These are phyloP conservation scores for Ceyx margarethae DNA, from an alignment of 2,113 vertebrate species.

Conservation along the genomic window DNA sequence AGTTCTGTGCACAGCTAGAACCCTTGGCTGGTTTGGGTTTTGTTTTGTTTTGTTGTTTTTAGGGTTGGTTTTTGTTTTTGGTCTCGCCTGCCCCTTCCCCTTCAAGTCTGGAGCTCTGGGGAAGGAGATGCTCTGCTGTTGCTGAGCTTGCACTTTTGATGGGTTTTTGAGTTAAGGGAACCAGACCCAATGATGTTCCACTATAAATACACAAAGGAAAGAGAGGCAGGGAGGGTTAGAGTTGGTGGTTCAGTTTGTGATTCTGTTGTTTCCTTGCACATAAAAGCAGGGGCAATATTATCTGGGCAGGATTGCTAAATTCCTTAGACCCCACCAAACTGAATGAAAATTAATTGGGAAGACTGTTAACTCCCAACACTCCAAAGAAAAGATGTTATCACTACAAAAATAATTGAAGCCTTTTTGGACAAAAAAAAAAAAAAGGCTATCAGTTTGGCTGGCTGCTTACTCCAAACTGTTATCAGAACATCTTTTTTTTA, in stretches of 20 bases:
- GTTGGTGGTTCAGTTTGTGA: neutral
- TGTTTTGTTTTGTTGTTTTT: neutral
- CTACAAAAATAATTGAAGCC: neutral
- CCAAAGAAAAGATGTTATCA: neutral
- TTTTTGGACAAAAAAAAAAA: neutral
- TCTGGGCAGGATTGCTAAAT: neutral
- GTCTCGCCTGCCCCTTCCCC: neutral
- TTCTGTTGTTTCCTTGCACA: neutral
- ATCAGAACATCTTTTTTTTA: neutral
- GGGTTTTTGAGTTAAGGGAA: neutral
- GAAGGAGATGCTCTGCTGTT: constrained; percentile 7
- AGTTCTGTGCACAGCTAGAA: neutral
- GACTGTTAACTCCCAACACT: neutral
- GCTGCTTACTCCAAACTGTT: constrained; percentile 9
- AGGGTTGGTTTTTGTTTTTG: neutral
- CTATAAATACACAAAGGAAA: neutral
- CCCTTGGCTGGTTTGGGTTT: neutral
- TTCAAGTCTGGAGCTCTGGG: neutral
- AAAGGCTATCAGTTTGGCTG: neutral
- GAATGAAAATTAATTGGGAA: neutral
- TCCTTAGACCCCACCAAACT: neutral
- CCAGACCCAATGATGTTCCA: neutral
- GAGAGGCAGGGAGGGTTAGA: neutral
- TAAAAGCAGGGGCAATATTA: neutral
- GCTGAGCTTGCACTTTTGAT: neutral